A percentile compares a stretch with the other conserved stretches of the same genome.
These are phyloP conservation scores for Gavia stellata DNA, from an alignment of 2,113 vertebrate species.

Conservation along the genomic window DNA sequence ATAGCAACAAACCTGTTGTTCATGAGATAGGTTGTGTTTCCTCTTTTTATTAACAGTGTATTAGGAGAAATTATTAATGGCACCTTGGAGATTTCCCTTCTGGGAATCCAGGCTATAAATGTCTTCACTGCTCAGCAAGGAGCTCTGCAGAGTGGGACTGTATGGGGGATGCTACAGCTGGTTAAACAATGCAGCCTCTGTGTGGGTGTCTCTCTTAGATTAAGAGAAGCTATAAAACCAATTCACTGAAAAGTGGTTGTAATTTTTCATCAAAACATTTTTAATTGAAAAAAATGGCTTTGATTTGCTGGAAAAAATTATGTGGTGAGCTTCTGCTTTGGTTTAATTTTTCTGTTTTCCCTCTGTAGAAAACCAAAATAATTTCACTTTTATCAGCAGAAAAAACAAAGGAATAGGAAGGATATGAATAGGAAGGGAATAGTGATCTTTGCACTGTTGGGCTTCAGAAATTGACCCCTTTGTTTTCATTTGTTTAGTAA, in stretches of 20 bases:
- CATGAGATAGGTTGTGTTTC: background rate
- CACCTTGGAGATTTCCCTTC: constrained; percentile 21
- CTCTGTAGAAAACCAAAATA: constrained; percentile 21
- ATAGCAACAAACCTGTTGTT: background rate
- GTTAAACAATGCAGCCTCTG: background rate
- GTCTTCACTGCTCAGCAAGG: background rate
- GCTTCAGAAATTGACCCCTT: background rate
- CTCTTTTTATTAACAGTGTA: constrained; percentile 7
- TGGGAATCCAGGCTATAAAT: constrained; percentile 26
- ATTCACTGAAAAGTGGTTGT: constrained; percentile 13
- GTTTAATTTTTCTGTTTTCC: background rate
- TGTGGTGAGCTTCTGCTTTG: background rate
- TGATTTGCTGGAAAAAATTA: background rate
- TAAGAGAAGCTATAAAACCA: constrained; percentile 19
- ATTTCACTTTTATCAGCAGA: constrained; percentile 8
- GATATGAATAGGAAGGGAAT: background rate
- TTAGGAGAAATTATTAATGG: background rate
- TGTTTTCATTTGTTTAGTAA: background rate
- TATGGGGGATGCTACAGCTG: background rate
- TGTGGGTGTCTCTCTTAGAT: background rate
- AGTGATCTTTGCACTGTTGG: background rate
- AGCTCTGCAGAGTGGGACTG: background rate
- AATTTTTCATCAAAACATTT: constrained; percentile 43
- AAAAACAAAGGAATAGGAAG: background rate
- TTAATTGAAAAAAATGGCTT: background rate